Conservation (phyloP, 2,888 invertebrate species). For the Villa cingulata region DNA sequence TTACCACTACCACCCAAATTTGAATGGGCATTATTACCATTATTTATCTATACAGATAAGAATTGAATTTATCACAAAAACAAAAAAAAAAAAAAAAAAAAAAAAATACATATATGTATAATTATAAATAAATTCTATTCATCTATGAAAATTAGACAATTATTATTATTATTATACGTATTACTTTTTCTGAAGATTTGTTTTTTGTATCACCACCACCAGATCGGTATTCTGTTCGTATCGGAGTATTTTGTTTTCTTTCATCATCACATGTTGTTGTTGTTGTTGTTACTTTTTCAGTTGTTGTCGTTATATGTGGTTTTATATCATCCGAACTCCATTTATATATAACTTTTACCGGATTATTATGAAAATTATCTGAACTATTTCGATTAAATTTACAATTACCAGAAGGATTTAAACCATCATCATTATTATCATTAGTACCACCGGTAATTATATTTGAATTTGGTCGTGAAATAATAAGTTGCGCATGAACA, state of each 20-base stretch:
- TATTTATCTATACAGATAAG: constrained; percentile 12
- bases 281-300: not conserved
- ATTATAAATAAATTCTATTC: no score
- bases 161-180: no score
- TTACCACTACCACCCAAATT: constrained; percentile 27
- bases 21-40: constrained; percentile 30
- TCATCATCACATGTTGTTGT: not conserved
- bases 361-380: no score
- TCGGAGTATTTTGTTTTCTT: no score
- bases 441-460: constrained; percentile 22
- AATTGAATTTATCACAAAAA: no score
- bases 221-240: no score
- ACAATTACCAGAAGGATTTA: no score
- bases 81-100: not conserved
- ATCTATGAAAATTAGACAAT: no score
- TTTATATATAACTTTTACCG: constrained; percentile 35
- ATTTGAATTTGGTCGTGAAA: constrained; percentile 39
- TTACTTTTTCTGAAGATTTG: not conserved
- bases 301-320: constrained; percentile 24
- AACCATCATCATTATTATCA: no score
- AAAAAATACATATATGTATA: no score
- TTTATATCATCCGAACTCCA: constrained; percentile 40
- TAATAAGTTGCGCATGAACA: constrained; percentile 53
- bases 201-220: not conserved
- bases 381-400: constrained; percentile 21